Evolutionary conservation across 2,888 invertebrate genomes (phyloP), one percentile per base, ranked within the genome.

Genomic region (Coremacera marginata): DNA sequence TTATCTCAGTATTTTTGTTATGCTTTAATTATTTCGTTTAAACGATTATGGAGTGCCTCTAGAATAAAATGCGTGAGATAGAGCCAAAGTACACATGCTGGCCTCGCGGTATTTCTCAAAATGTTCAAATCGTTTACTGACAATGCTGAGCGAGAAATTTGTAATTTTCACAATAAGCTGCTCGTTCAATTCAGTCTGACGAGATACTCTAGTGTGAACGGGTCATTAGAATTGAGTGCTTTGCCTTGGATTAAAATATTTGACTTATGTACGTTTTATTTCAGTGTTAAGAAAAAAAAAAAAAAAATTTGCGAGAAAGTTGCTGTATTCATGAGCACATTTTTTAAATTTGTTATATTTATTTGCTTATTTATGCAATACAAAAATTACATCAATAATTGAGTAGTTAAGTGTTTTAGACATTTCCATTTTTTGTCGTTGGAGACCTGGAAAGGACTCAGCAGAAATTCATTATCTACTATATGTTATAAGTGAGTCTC

Each of bases 151-250:
- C 31, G 63, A 65, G 34, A 16, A 34, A 34, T 34, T 37, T 34
- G 31, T 65, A 37, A 9, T 65, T 34, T 16, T 34, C 27, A 27
- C 14, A 65, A 65, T 9, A 8, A 19, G 11, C 16, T 27, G n/a
- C n/a, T 27, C 37, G 19, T 34, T 14, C 37, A 65, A 27, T 65
- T 86, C 83, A 87, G 87, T 88, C 86, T 84, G 84, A 84, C 83
- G 86, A 84, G 84, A 82, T 85, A 84, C 87, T 85, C 86, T 85
- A 84, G 83, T 84, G 84, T 82, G 85, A 82, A 82, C 82, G 84
- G 84, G 83, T 81, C 83, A 82, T 37, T 65, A 25, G 25, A 65
- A 65, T 65, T 65, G 9, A 65, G 34, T 34, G 31, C 63, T 34
- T 27, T 27, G 57, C 22, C 22, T 22, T 57, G 57, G 19, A 27